Base-by-base conservation (phyloP, 1,140 invertebrate genomes). In the Bombus cullumanus region DNA sequence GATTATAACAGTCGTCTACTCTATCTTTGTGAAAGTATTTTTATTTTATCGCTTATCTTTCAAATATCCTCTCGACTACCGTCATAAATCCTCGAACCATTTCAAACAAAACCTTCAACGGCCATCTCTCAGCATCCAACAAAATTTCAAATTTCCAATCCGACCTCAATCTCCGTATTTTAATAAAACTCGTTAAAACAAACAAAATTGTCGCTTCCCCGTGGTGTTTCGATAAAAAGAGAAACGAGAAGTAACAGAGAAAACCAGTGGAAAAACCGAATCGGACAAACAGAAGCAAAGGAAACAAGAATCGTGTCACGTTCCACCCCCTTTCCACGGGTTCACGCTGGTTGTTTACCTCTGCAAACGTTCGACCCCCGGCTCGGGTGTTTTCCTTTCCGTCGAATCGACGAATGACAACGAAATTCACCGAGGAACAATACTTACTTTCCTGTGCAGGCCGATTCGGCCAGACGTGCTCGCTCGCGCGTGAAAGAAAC, bases 321-420 rank as follows among this genome's bases (percentile, higher is more conserved):
- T 79, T 34, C n/a, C 47, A 22, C 6, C 57, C 75, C 53, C 9
- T 79, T 79, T 57, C 47, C 31, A 84, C 47, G 25, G 37, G 77
- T 79, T 78, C 47, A 37, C 64, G n/a, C 37, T 41, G 80, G 66
- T 74, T 87, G 85, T 89, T 89, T 89, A 81, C 79, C 37, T 81
- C 37, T 18, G 57, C 74, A 81, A 89, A 88, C 83, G 80, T 83
- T 74, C 47, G 12, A 31, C 37, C 31, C n/a, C 22, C 10, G 0
- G 18, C 28, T 22, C n/a, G 28, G 5, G 64, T 88, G 87, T 89
- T 89, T 89, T 89, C 73, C 83, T 89, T 86, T 88, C 78, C 87
- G 66, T 77, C 86, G 88, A 88, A 86, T 85, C 87, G 78, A 15
- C 81, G 81, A 83, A 83, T 83, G 47, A 71, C 53, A 79, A 84